Percentiles rank a stretch among this genome's conserved stretches.
Evolutionary conservation across 1,140 invertebrate species (phyloP).

Genomic region (Panulirus ornatus): DNA sequence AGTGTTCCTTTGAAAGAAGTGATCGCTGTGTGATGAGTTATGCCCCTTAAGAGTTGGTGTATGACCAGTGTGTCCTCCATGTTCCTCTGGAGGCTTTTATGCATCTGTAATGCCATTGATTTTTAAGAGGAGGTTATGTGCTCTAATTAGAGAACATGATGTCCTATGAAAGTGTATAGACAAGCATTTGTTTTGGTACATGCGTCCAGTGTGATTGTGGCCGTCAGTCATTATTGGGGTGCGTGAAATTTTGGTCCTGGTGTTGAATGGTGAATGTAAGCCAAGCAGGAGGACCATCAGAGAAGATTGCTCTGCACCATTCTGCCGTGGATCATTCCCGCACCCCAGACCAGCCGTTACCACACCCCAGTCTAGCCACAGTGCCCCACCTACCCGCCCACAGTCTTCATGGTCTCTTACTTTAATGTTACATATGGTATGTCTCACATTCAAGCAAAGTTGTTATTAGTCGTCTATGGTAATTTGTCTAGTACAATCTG

Average conservation of each 20-base stretch:
- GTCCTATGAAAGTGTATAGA: constrained; percentile 25
- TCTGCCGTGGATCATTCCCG: constrained; percentile 27
- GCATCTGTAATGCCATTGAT: constrained; percentile 38
- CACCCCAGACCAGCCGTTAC: constrained; percentile 9
- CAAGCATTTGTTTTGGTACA: constrained; percentile 11
- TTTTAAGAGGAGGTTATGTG: constrained; percentile 27
- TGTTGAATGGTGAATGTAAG: constrained; percentile 33
- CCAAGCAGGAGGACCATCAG: constrained; percentile 8
- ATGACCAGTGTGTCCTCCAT: constrained; percentile 29
- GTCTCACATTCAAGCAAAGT: constrained; percentile 19
- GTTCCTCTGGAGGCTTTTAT: constrained; percentile 36
- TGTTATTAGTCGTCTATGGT: background rate
- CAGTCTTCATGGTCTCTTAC: constrained; percentile 22
- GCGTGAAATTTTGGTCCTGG: constrained; percentile 21
- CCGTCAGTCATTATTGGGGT: constrained; percentile 33
- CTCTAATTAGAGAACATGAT: constrained; percentile 8
- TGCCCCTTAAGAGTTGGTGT: constrained; percentile 2
- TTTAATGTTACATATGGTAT: constrained; percentile 8
- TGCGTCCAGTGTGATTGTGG: constrained; percentile 42
- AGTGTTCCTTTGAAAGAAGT: background rate
- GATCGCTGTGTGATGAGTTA: constrained; percentile 16
- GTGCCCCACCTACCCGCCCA: constrained; percentile 4
- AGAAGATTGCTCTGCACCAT: constrained; percentile 27
- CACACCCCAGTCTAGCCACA: constrained; percentile 31
- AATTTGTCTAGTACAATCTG: constrained; percentile 5